These are phyloP conservation scores for Oedothorax gibbosus DNA, from an alignment of 1,140 invertebrate species.

Conservation along the genomic window DNA sequence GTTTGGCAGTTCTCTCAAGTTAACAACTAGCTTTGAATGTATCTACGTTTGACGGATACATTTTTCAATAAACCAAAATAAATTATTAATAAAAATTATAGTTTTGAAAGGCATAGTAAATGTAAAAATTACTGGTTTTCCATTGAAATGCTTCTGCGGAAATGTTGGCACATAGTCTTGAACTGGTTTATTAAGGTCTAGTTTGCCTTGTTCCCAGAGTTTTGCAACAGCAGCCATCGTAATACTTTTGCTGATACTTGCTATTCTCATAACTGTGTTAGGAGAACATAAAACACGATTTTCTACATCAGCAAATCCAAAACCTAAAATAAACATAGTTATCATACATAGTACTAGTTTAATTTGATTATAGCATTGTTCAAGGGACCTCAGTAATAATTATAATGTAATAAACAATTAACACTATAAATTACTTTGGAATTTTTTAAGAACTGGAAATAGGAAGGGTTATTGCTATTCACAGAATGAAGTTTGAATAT, in stretches of 20 bases:
- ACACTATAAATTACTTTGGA: not conserved
- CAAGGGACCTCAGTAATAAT: not conserved
- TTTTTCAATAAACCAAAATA: not conserved
- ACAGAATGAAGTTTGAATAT: not conserved
- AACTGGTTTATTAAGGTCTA: conserved; percentile 75
- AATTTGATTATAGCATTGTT: not conserved
- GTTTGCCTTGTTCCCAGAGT: conserved; percentile 72
- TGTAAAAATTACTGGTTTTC: conserved; percentile 63
- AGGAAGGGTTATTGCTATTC: not conserved
- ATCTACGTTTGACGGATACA: too few species aligned
- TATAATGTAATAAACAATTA: not conserved
- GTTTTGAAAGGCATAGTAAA: not conserved
- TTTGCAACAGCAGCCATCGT: conserved; percentile 73
- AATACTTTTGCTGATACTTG: conserved; percentile 76
- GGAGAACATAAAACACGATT: conserved; percentile 71
- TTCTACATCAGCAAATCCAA: conserved; percentile 76
- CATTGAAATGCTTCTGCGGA: conserved; percentile 72
- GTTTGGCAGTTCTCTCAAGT: too few species aligned
- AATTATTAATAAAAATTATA: not conserved
- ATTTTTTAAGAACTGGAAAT: not conserved
- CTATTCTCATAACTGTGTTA: conserved; percentile 75
- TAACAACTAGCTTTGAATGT: too few species aligned
- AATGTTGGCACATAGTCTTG: conserved; percentile 73
- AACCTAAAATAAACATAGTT: conserved; percentile 67
- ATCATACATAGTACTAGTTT: not conserved